Evolutionary conservation across 2,113 vertebrate species (phyloP).

Genomic region (Scytalopus superciliaris): DNA sequence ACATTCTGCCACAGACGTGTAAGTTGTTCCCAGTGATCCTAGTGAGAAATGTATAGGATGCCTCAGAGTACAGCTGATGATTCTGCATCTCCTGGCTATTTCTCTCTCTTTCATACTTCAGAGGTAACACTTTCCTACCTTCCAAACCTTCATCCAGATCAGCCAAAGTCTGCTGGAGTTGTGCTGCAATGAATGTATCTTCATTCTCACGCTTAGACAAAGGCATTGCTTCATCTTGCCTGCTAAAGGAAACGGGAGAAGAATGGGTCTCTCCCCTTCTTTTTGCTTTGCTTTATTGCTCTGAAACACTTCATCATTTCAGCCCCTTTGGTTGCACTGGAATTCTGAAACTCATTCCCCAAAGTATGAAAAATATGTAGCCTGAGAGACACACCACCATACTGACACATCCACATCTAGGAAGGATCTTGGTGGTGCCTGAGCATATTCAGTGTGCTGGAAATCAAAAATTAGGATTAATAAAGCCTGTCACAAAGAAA

Average conservation of each 20-base stretch:
- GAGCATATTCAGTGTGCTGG: background rate
- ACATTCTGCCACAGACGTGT: background rate
- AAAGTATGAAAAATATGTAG: background rate
- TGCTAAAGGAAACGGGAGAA: background rate
- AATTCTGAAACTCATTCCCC: background rate
- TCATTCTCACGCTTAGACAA: conserved; percentile 31
- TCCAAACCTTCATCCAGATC: conserved; percentile 78
- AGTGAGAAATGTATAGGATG: background rate
- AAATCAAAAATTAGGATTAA: background rate
- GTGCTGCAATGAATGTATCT: conserved; percentile 60
- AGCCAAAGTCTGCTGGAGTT: conserved; percentile 75
- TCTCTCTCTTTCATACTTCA: background rate
- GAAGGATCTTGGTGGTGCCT: background rate
- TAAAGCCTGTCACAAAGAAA: background rate
- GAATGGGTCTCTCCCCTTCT: background rate
- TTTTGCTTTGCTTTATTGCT: background rate
- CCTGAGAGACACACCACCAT: background rate
- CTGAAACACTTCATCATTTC: background rate
- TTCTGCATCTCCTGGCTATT: background rate
- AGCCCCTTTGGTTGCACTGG: background rate
- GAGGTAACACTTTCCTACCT: conserved; percentile 64
- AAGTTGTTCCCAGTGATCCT: background rate
- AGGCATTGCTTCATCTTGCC: conserved; percentile 4
- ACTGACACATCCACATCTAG: background rate
- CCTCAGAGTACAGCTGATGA: background rate